Percentiles rank a stretch among this genome's conserved stretches.
Evolutionary conservation across 2,797 vertebrate species (phyloP).

Genomic region (Momotus momota): DNA sequence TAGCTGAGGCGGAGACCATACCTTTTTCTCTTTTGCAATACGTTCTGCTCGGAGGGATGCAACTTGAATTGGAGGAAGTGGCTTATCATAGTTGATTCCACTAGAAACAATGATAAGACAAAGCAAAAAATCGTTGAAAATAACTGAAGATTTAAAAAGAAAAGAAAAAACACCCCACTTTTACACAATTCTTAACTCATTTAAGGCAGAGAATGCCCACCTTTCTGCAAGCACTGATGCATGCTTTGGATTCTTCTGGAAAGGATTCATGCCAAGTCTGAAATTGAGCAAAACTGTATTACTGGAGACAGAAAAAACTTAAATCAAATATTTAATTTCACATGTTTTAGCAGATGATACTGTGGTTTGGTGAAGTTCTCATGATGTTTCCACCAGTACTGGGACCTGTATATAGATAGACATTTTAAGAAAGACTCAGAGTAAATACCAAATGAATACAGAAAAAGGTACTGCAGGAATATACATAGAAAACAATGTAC

Average conservation of each 20-base stretch:
- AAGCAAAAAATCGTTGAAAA: neutral
- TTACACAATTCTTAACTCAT: neutral
- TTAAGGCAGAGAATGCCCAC: constrained; percentile 65
- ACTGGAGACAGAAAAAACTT: neutral
- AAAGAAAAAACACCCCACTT: neutral
- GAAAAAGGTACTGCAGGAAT: neutral
- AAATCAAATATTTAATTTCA: neutral
- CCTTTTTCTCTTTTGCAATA: constrained; percentile 96
- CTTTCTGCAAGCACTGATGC: constrained; percentile 92
- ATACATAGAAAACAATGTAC: neutral
- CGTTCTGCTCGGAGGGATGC: constrained; percentile 92
- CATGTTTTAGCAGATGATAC: neutral
- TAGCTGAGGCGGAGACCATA: constrained; percentile 24
- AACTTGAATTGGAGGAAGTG: constrained; percentile 92
- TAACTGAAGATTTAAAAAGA: neutral
- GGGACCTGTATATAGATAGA: neutral
- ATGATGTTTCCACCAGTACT: neutral
- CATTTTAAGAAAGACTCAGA: neutral
- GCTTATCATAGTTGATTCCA: constrained; percentile 94
- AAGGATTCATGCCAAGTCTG: constrained; percentile 94
- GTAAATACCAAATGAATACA: neutral
- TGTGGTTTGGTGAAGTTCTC: neutral
- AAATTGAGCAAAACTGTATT: constrained; percentile 39
- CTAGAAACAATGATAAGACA: constrained; percentile 58
- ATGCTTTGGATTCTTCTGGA: constrained; percentile 97